phyloP scores from a whole-genome alignment of 2,888 invertebrate genomes.

The Neocrepidodera transversa region DNA sequence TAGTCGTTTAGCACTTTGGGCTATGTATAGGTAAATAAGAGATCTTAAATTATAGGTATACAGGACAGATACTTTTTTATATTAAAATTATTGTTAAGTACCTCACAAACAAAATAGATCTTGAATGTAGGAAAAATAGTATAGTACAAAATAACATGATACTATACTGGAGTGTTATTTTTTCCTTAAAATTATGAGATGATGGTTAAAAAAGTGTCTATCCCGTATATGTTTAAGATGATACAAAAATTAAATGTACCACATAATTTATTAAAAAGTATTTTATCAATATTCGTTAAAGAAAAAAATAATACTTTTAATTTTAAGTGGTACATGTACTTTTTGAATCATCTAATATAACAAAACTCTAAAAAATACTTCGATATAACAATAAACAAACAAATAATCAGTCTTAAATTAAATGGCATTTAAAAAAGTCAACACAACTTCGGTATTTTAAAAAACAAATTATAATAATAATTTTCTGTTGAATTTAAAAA shows the following conservation, averaged over 20 bases:
- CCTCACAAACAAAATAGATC: no score
- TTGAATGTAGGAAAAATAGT: no score
- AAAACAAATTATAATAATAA: slow-evolving; percentile 30
- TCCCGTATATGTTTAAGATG: slow-evolving; percentile 43
- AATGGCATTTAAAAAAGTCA: slow-evolving; percentile 55
- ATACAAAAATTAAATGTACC: slow-evolving; percentile 21
- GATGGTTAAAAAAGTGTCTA: no score
- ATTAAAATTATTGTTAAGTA: no score
- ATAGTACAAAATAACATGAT: no score
- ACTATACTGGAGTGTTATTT: no score
- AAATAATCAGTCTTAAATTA: slow-evolving; percentile 61
- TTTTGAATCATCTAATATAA: slow-evolving; percentile 36
- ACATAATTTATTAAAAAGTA: slow-evolving; percentile 15
- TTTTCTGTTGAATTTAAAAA: slow-evolving; percentile 33
- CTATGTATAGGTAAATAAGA: slow-evolving; percentile 35
- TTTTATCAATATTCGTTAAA: no score
- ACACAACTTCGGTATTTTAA: slow-evolving; percentile 43
- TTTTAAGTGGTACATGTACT: background rate
- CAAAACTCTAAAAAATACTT: slow-evolving; percentile 49
- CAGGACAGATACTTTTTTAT: no score
- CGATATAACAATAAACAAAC: slow-evolving; percentile 53
- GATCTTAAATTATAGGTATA: slow-evolving; percentile 32
- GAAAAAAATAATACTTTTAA: no score
- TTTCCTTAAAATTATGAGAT: no score
- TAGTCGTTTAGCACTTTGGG: slow-evolving; percentile 51